Evolutionary conservation across 1,140 invertebrate genomes (phyloP).

Genomic region (Sipha flava): DNA sequence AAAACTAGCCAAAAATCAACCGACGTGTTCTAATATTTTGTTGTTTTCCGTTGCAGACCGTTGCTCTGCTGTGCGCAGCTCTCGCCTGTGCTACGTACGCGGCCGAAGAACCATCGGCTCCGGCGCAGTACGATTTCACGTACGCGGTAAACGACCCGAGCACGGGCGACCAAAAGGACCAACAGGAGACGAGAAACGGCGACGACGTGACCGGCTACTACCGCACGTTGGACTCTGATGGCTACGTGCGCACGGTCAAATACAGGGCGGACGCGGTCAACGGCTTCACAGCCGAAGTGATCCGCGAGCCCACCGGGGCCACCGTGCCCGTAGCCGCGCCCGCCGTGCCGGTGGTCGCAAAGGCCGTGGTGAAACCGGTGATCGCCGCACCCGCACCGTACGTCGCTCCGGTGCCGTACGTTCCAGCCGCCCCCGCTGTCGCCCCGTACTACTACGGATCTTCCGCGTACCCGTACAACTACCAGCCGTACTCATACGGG

Average conservation of each 20-base stretch:
- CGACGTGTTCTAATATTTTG: too few species aligned
- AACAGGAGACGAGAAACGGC: slow-evolving; percentile 47
- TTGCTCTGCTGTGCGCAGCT: not conserved
- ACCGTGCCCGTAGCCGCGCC: too few species aligned
- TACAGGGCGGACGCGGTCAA: slow-evolving; percentile 53
- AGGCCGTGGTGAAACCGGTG: not conserved
- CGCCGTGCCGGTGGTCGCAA: not conserved
- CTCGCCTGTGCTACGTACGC: not conserved
- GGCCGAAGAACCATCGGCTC: slow-evolving; percentile 34
- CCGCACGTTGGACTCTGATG: slow-evolving; percentile 47
- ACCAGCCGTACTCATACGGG: not conserved
- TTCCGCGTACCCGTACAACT: not conserved
- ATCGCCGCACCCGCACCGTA: not conserved
- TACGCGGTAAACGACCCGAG: slow-evolving; percentile 48
- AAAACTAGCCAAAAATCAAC: too few species aligned
- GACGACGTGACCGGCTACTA: slow-evolving; percentile 49
- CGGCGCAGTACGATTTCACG: slow-evolving; percentile 45
- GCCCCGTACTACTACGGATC: too few species aligned
- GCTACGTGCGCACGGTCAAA: slow-evolving; percentile 50
- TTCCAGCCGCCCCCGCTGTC: too few species aligned
- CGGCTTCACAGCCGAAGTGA: slow-evolving; percentile 57
- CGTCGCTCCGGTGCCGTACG: not conserved
- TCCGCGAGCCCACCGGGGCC: slow-evolving; percentile 40
- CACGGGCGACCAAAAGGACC: slow-evolving; percentile 49
- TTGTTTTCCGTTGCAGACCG: not conserved